Evolutionary conservation across 2,113 vertebrate genomes (phyloP).

Genomic region (Oxyruncus cristatus): DNA sequence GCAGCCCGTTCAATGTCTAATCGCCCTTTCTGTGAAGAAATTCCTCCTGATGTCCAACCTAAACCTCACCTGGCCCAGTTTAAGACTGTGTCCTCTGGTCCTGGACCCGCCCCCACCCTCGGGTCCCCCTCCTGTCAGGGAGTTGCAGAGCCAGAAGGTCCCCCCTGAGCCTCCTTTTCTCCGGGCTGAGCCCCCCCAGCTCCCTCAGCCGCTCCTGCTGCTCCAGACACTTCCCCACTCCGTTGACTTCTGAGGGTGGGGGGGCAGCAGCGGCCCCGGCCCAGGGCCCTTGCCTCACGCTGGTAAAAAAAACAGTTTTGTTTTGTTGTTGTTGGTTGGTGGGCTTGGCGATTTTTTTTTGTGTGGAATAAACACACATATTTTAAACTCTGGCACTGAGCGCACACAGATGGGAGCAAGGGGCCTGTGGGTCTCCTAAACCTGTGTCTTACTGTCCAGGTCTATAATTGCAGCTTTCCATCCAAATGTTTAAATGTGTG

Average conservation of each 20-base stretch:
- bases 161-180: neutral
- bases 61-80: neutral
- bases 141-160: rapidly evolving
- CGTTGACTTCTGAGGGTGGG: rapidly evolving
- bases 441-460: rapidly evolving
- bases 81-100: neutral
- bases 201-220: neutral
- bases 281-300: neutral
- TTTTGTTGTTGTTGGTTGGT: neutral
- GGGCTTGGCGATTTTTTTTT: rapidly evolving
- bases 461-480: rapidly evolving
- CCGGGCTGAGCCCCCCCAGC: neutral
- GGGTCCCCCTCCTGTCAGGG: neutral
- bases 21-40: neutral
- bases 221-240: neutral
- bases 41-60: no score
- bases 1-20: neutral
- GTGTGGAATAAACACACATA: rapidly evolving
- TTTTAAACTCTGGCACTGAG: neutral
- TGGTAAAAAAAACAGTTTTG: neutral
- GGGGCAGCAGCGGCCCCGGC: neutral
- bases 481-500: neutral
- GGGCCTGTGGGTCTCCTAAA: no score
- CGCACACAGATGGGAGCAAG: rapidly evolving
- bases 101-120: neutral